These are phyloP conservation scores for Eulimnadia texana DNA, from an alignment of 1,140 invertebrate genomes.

Conservation along the genomic window DNA sequence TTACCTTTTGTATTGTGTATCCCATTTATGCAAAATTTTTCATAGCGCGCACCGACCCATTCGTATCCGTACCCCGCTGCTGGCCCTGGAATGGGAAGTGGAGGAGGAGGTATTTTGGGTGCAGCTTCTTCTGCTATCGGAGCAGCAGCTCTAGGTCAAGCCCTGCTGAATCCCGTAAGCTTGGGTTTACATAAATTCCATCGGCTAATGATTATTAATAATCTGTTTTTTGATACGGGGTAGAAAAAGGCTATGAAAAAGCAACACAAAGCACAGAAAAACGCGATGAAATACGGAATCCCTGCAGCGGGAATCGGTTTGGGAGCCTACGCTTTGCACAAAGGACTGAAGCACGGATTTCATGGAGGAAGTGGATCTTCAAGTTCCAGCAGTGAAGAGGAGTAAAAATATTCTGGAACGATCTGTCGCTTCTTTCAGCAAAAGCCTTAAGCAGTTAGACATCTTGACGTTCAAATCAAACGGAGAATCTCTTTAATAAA, in stretches of 20 bases:
- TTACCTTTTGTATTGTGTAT: neutral
- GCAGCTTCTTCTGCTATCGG: conserved; percentile 24
- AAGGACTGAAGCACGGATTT: conserved; percentile 20
- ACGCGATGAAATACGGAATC: conserved; percentile 23
- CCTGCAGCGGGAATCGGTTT: conserved; percentile 20
- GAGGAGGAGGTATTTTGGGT: conserved; percentile 21
- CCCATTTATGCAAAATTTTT: neutral
- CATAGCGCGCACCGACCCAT: conserved; percentile 14
- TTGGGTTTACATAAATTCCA: conserved; percentile 6
- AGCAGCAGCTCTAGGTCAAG: conserved; percentile 25
- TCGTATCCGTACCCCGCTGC: conserved; percentile 13
- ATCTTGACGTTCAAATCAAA: neutral
- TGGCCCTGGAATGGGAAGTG: conserved; percentile 3
- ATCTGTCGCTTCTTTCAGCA: too few relatives aligned
- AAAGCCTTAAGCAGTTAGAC: too few relatives aligned
- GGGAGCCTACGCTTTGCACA: conserved; percentile 21
- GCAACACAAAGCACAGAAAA: conserved; percentile 23
- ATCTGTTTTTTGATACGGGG: neutral
- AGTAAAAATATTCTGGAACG: neutral
- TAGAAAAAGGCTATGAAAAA: conserved; percentile 22
- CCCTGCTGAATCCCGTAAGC: conserved; percentile 23
- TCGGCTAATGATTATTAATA: neutral
- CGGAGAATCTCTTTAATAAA: neutral
- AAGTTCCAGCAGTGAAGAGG: conserved; percentile 15
- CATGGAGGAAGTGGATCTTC: conserved; percentile 14